A percentile compares a stretch with the other conserved stretches of the same genome.
These are phyloP conservation scores for Colistium nudipinnis DNA, from an alignment of 2,113 vertebrate genomes.

Conservation along the genomic window DNA sequence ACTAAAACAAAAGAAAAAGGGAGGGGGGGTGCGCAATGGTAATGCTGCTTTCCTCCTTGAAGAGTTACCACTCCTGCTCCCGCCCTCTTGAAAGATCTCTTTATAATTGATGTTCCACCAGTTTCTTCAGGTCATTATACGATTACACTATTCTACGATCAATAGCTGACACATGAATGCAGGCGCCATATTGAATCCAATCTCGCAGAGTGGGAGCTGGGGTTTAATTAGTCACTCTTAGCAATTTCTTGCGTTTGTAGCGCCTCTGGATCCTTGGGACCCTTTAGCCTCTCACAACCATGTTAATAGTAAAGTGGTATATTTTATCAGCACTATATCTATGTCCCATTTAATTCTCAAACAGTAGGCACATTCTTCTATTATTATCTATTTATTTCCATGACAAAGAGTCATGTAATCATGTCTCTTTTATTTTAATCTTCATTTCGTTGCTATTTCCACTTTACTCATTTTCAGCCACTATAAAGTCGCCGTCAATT, in stretches of 20 bases:
- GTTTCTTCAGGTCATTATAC: conserved; percentile 53
- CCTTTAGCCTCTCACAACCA: conserved; percentile 49
- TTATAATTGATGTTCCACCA: conserved; percentile 59
- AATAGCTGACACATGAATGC: conserved; percentile 63
- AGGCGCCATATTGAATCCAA: conserved; percentile 38
- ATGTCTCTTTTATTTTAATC: no score
- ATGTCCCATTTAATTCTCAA: no score
- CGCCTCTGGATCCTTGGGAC: conserved; percentile 30
- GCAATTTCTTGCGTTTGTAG: conserved; percentile 44
- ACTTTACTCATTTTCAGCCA: not conserved
- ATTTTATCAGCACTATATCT: conserved; percentile 34
- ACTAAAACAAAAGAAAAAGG: conserved; percentile 17
- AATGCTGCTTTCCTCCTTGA: conserved; percentile 3
- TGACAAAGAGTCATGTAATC: no score
- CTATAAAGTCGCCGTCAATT: not conserved
- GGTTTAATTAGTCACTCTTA: conserved; percentile 63
- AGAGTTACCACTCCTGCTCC: not conserved
- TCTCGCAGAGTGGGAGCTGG: conserved; percentile 55
- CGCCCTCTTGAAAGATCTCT: conserved; percentile 42
- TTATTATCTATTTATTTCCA: no score
- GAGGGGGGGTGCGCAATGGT: conserved; percentile 7
- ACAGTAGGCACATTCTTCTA: no score
- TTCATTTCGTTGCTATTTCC: not conserved
- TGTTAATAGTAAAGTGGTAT: conserved; percentile 45
- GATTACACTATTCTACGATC: conserved; percentile 56